Percentiles rank a stretch among this genome's conserved stretches.
phyloP scores from a whole-genome alignment of 2,113 vertebrate species.

The Oxygymnocypris stewartii region DNA sequence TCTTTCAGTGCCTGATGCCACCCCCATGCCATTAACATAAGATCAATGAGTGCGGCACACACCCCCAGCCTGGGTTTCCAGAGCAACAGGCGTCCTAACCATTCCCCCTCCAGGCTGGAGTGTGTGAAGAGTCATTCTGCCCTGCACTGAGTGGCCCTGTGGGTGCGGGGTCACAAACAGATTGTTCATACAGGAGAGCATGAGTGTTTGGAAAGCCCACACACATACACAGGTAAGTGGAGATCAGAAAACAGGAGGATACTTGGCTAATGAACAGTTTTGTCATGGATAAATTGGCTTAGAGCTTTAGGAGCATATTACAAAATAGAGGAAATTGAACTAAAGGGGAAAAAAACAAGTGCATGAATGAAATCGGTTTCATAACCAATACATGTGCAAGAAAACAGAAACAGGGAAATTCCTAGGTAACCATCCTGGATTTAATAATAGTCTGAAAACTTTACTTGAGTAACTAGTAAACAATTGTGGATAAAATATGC shows the following conservation, averaged over 20 bases:
- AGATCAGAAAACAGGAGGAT: not conserved
- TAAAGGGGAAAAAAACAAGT: not conserved
- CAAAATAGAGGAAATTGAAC: not conserved
- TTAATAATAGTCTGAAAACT: not conserved
- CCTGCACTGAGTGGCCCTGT: slow-evolving; percentile 60
- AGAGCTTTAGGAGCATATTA: not conserved
- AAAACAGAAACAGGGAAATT: not conserved
- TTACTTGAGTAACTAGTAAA: not conserved
- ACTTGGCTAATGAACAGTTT: not conserved
- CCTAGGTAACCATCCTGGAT: not conserved
- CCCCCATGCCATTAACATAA: slow-evolving; percentile 67
- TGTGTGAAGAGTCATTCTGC: slow-evolving; percentile 51
- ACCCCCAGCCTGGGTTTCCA: slow-evolving; percentile 65
- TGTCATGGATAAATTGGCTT: not conserved
- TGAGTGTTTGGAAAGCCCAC: slow-evolving; percentile 1
- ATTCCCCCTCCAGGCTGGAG: slow-evolving; percentile 39
- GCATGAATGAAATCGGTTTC: not conserved
- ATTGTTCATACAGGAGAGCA: not conserved
- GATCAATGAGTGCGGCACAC: slow-evolving; percentile 67
- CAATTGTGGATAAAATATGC: no score
- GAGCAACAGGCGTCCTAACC: slow-evolving; percentile 66
- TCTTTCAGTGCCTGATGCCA: slow-evolving; percentile 27
- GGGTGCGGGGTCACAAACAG: slow-evolving; percentile 67
- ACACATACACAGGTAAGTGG: not conserved
- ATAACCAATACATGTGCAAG: not conserved